phyloP scores from a whole-genome alignment of 2,888 invertebrate species.

The Trisateles emortualis region DNA sequence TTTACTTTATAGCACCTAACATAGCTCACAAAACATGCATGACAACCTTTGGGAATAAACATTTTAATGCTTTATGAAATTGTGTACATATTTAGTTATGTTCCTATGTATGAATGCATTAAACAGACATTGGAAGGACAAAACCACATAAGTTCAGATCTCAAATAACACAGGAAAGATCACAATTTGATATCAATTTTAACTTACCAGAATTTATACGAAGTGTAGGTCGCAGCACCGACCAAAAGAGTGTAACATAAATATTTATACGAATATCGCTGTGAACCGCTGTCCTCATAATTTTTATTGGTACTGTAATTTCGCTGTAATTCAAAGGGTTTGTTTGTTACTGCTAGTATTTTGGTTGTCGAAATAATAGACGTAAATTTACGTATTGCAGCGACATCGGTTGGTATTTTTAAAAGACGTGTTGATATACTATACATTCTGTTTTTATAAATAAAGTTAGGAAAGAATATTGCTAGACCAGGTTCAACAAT shows the following conservation, averaged over 20 bases:
- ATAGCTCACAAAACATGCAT: too few relatives aligned
- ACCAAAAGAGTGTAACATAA: slow-evolving; percentile 68
- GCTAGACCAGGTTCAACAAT: background rate
- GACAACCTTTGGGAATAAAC: too few relatives aligned
- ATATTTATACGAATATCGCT: slow-evolving; percentile 57
- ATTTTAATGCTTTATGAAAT: too few relatives aligned
- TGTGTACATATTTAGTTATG: too few relatives aligned
- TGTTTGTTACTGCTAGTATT: slow-evolving; percentile 44
- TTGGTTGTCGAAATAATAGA: slow-evolving; percentile 46
- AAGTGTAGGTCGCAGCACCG: slow-evolving; percentile 66
- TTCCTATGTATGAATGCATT: too few relatives aligned
- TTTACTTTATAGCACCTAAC: too few relatives aligned
- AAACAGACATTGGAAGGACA: too few relatives aligned
- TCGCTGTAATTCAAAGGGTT: slow-evolving; percentile 43
- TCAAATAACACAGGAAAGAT: too few relatives aligned
- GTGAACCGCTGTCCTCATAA: slow-evolving; percentile 33
- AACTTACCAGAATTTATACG: slow-evolving; percentile 74
- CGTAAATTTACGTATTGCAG: slow-evolving; percentile 54
- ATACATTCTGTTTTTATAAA: slow-evolving; percentile 55
- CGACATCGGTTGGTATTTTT: slow-evolving; percentile 58
- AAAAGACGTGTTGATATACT: slow-evolving; percentile 57
- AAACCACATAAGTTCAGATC: too few relatives aligned
- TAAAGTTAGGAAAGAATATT: background rate
- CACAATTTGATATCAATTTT: background rate
- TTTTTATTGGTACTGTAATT: slow-evolving; percentile 47